These are phyloP conservation scores for Lethenteron reissneri DNA, from an alignment of 2,113 vertebrate species.

Conservation along the genomic window DNA sequence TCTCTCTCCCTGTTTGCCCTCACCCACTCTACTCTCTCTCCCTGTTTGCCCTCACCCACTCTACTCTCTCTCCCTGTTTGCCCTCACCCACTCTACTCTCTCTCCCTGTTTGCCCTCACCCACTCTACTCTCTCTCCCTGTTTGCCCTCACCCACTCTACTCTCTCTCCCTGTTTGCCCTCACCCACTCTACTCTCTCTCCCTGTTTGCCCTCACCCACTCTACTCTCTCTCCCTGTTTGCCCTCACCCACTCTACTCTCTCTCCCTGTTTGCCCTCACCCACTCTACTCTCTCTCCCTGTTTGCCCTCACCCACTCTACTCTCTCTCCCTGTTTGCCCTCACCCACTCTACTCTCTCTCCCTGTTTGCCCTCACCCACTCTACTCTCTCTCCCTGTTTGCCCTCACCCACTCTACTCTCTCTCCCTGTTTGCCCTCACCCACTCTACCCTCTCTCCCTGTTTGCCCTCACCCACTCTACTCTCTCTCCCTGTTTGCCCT, in stretches of 20 bases:
- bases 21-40: too few relatives aligned
- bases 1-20: too few relatives aligned
- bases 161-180: not conserved
- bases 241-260: too few relatives aligned
- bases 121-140: too few relatives aligned
- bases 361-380: too few relatives aligned
- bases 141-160: not conserved
- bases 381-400: too few relatives aligned
- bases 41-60: not conserved
- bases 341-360: not conserved
- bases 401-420: too few relatives aligned
- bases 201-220: too few relatives aligned
- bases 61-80: not conserved
- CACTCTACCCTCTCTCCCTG: not conserved
- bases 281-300: not conserved
- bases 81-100: too few relatives aligned
- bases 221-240: too few relatives aligned
- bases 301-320: not conserved
- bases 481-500: not conserved
- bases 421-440: not conserved
- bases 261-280: not conserved
- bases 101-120: too few relatives aligned
- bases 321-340: not conserved
- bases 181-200: too few relatives aligned
- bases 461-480: not conserved